Base-by-base conservation (phyloP, 1,140 invertebrate species). In the Drosophila ironensis region DNA sequence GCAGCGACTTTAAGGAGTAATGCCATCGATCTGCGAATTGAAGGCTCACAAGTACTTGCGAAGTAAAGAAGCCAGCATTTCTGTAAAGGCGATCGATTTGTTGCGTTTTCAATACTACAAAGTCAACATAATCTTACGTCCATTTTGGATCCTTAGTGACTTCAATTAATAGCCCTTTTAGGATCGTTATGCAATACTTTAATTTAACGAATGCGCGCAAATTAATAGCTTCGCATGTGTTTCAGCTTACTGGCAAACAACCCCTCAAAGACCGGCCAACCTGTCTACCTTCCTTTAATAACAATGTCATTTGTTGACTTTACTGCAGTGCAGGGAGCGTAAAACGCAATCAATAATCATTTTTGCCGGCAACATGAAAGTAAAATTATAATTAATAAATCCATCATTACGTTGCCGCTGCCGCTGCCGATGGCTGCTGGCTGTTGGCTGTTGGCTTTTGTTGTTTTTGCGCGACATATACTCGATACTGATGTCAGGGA, bases 381-480 rank as follows among this genome's bases (percentile, higher is more conserved):
- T 70, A 22, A 53, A 78, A 70, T 61, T 66, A 35, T 66, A 77
- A 82, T 82, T 77, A 73, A 71, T 82, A 77, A 64, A 84, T 82
- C 38, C 51, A 77, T 73, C 53, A 82, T 52, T 44, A 47, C 33
- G 33, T 41, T 45, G 7, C 45, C 41, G 30, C 47, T 46, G 30
- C 7, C 33, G 38, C 20, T 16, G 44, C 28, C 25, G 28, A 17
- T 25, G 25, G 17, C 14, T 20, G 16, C 20, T 11, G 4, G 2
- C 11, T 28, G 28, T 20, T 40, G 19, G 46, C n/a, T 16, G 17
- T 40, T 33, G 20, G 9, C 56, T n/a, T 8, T 33, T 11, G 41
- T 46, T 16, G 17, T 19, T 52, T 14, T 4, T n/a, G n/a, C n/a
- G 52, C 20, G 19, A 53, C 8, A 16, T 17, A 37, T 37, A 8